Base-by-base conservation (phyloP, 1,140 invertebrate genomes). In the Zeugodacus cucurbitae region DNA sequence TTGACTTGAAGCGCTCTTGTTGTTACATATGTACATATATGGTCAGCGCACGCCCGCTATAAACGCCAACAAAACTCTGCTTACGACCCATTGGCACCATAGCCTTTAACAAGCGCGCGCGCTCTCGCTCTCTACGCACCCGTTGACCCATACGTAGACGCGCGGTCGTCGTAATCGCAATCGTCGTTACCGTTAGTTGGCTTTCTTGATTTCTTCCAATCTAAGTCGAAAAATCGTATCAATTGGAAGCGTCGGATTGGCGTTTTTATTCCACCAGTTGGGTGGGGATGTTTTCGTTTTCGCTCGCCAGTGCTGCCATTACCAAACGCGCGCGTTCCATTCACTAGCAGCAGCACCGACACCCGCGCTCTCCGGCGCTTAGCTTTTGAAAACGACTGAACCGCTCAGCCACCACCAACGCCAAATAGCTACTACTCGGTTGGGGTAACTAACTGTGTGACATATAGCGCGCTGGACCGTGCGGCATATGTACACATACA, bases 141-240 rank as follows among this genome's bases (percentile, higher is more conserved):
- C 29, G 32, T 29, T 34, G 14, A 48, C 87, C 48, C 57, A 89
- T 88, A 90, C 89, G 89, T 14, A 26, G n/a, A 88, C 89, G 90
- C 88, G 26, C 44, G n/a, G n/a, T 54, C 20, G 48, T 54, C 48
- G 48, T 54, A 54, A 64, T 22, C 74, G 78, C 58, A 57, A 26
- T 29, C 57, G 85, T 59, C 88, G 89, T 89, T 89, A 88, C 64
- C 89, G 90, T 89, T 88, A 86, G 88, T 88, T 89, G 88, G 82
- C 87, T 88, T 90, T 91, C 89, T 90, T 91, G 90, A 91, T 91
- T 91, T 91, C 90, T 91, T 91, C 89, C 90, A 91, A 91, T 91
- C 90, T 91, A 90, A 87, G 87, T 89, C 88, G 90, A 88, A 90
- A 89, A 92, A 91, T 92, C 90, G 90, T 90, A 90, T 89, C 90